phyloP scores from a whole-genome alignment of 2,113 vertebrate species.

The Turdus rufiventris region DNA sequence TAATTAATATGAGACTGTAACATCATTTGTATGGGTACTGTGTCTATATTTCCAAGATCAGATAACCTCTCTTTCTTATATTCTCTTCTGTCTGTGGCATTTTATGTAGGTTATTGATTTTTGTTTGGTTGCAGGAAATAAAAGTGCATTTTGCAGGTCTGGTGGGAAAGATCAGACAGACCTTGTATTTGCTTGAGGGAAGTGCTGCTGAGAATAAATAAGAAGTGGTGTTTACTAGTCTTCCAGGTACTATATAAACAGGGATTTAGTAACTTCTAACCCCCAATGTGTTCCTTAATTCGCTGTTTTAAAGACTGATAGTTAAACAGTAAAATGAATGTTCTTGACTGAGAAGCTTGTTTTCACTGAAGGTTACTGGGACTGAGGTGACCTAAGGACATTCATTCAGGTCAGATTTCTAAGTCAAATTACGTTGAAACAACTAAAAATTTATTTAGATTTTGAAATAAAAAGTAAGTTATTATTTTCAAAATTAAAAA shows the following conservation, averaged over 20 bases:
- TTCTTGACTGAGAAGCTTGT: not conserved
- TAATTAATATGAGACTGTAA: conserved; percentile 9
- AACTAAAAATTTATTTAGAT: not conserved
- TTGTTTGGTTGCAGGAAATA: not conserved
- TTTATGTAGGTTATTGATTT: not conserved
- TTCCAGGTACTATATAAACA: not conserved
- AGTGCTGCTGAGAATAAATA: not conserved
- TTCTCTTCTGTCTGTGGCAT: not conserved
- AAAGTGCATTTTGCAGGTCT: not conserved
- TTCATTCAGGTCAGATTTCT: not conserved
- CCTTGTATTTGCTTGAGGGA: not conserved
- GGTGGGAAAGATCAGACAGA: not conserved
- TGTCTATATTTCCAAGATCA: not conserved
- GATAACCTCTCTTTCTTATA: not conserved
- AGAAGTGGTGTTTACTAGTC: not conserved
- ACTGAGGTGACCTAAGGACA: not conserved
- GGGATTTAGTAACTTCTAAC: not conserved
- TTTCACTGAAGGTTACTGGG: not conserved
- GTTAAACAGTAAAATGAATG: not conserved
- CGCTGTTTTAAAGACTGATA: not conserved
- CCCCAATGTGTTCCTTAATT: not conserved
- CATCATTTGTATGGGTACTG: not conserved
- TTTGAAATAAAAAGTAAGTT: not conserved
- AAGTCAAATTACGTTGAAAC: not conserved
- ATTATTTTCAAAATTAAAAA: not conserved